Percentiles rank a stretch among this genome's conserved stretches.
Evolutionary conservation across 2,888 invertebrate genomes (phyloP).

Genomic region (Drosophila melanosoma): DNA sequence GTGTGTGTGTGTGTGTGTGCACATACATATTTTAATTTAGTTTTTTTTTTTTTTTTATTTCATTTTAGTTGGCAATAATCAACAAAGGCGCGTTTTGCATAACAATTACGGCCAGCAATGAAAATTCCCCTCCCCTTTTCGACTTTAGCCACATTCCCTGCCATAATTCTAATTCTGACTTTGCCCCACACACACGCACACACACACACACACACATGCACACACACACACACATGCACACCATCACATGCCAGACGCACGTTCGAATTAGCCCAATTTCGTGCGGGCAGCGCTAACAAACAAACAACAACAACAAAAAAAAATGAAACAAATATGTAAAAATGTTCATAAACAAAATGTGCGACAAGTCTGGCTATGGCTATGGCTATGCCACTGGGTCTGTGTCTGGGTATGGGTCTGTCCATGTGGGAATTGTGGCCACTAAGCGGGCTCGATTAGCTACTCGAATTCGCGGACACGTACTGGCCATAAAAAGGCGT

Average conservation of each 20-base stretch:
- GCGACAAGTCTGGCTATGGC: slow-evolving; percentile 39
- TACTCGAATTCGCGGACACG: slow-evolving; percentile 81
- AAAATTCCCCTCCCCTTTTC: slow-evolving; percentile 28
- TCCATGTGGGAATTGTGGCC: slow-evolving; percentile 56
- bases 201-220: slow-evolving; percentile 15
- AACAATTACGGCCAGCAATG: slow-evolving; percentile 70
- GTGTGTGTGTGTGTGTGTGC: background rate
- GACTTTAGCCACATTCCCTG: slow-evolving; percentile 31
- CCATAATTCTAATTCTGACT: slow-evolving; percentile 74
- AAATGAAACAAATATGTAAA: slow-evolving; percentile 56
- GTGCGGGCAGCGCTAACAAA: slow-evolving; percentile 61
- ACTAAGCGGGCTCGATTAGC: slow-evolving; percentile 69
- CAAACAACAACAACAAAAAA: background rate
- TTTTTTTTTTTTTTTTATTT: slow-evolving; percentile 69
- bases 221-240: slow-evolving; percentile 14
- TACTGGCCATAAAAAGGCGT: slow-evolving; percentile 72
- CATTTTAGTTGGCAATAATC: slow-evolving; percentile 83
- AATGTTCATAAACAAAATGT: slow-evolving; percentile 79
- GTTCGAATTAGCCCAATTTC: slow-evolving; percentile 81
- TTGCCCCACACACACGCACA: slow-evolving; percentile 37
- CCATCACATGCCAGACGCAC: slow-evolving; percentile 64
- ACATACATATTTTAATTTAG: slow-evolving; percentile 64
- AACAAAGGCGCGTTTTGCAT: slow-evolving; percentile 72
- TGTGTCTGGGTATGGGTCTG: slow-evolving; percentile 30
- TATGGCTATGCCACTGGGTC: slow-evolving; percentile 24